These are phyloP conservation scores for Hemithea aestivaria DNA, from an alignment of 2,888 invertebrate genomes.

Conservation along the genomic window DNA sequence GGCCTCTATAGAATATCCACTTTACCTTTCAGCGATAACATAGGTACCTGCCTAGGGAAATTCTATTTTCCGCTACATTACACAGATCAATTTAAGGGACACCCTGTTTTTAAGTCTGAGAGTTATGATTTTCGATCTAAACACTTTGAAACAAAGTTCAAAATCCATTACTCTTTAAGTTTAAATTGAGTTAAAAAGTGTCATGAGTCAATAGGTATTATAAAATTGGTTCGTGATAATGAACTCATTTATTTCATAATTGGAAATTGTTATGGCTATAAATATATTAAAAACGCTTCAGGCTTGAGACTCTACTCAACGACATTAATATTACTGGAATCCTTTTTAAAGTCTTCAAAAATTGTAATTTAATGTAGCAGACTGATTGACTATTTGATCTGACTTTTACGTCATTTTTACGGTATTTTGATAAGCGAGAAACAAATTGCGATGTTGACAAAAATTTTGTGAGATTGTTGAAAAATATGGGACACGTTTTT, in stretches of 20 bases:
- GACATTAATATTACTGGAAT: too few species aligned
- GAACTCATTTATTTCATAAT: slow-evolving; percentile 9
- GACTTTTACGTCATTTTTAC: too few species aligned
- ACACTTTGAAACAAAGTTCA: slow-evolving; percentile 1
- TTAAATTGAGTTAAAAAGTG: too few species aligned
- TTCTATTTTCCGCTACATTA: slow-evolving; percentile 71
- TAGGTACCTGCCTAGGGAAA: slow-evolving; percentile 47
- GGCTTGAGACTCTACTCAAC: too few species aligned
- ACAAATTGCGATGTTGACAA: too few species aligned
- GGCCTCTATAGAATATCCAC: slow-evolving; percentile 14
- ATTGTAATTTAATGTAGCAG: too few species aligned
- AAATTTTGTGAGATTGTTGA: too few species aligned
- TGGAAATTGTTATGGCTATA: not conserved
- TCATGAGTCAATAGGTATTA: slow-evolving; percentile 5
- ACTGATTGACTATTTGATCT: too few species aligned
- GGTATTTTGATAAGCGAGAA: too few species aligned
- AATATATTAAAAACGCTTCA: too few species aligned
- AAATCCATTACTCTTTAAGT: not conserved
- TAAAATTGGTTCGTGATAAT: slow-evolving; percentile 8
- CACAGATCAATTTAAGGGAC: slow-evolving; percentile 48
- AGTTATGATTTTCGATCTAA: slow-evolving; percentile 5
- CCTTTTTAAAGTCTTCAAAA: too few species aligned
- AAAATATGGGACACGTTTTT: too few species aligned
- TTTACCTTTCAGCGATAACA: slow-evolving; percentile 43
- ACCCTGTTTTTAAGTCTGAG: slow-evolving; percentile 25